Conservation (phyloP, 2,888 invertebrate genomes). For the Lucinisca nassula region DNA sequence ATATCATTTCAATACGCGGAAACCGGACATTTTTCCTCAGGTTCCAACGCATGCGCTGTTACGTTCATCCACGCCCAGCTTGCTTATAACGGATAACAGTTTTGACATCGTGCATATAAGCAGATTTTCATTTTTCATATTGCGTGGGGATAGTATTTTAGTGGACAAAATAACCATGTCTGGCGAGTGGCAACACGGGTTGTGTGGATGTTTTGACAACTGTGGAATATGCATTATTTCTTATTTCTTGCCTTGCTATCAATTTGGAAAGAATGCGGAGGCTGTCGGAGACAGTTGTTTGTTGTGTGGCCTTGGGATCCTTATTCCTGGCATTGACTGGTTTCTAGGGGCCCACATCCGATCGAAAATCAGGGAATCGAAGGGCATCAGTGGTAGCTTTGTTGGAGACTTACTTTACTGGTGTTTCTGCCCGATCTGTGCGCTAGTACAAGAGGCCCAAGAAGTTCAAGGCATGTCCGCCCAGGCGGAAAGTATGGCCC, state of each 20-base stretch:
- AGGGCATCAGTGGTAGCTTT: conserved; percentile 82
- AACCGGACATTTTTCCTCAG: no score
- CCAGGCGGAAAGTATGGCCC: conserved; percentile 76
- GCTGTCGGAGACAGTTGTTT: conserved; percentile 85
- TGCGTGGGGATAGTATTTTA: no score
- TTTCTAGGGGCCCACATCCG: conserved; percentile 79
- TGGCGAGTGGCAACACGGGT: conserved; percentile 82
- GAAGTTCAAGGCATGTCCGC: conserved; percentile 77
- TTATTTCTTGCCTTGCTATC: conserved; percentile 85
- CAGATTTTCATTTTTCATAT: no score
- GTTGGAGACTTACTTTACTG: conserved; percentile 80
- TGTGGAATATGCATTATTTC: conserved; percentile 83
- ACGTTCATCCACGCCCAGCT: no score
- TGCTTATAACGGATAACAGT: no score
- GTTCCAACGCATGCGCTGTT: no score
- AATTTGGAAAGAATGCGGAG: conserved; percentile 86
- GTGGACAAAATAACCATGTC: conserved; percentile 44
- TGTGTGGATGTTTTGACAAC: conserved; percentile 87
- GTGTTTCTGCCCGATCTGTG: conserved; percentile 83
- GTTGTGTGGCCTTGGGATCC: conserved; percentile 82
- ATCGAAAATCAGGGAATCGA: conserved; percentile 82
- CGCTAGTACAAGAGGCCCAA: conserved; percentile 83
- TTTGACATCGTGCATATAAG: no score
- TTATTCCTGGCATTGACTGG: conserved; percentile 80
- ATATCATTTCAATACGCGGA: no score